Conservation (phyloP, 2,113 vertebrate genomes). For the Oncorhynchus clarkii region DNA sequence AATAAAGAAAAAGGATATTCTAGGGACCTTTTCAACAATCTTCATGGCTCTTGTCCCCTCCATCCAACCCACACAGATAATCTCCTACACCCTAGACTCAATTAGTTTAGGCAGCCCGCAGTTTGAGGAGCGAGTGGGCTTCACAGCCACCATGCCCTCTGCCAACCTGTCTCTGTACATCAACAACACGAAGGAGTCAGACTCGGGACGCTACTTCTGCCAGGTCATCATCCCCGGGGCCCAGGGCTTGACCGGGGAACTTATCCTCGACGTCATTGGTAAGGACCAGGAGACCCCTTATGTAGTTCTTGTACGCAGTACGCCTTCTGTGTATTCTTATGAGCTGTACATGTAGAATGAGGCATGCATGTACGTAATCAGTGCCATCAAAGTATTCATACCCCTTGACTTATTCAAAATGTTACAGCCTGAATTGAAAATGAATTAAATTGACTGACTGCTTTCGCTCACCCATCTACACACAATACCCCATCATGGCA, state of each 20-base stretch:
- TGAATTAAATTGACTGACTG: too few relatives aligned
- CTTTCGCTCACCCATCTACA: too few relatives aligned
- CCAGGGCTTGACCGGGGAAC: not conserved
- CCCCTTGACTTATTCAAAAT: too few relatives aligned
- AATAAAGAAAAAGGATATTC: too few relatives aligned
- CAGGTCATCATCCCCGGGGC: conserved; percentile 59
- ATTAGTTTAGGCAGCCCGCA: conserved; percentile 27
- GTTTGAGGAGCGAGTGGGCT: conserved; percentile 66
- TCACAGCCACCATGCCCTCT: conserved; percentile 59
- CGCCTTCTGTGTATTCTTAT: too few relatives aligned
- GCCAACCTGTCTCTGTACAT: conserved; percentile 79
- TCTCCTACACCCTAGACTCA: conserved; percentile 62
- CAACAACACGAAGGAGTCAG: conserved; percentile 74
- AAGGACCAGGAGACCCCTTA: not conserved
- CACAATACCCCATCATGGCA: too few relatives aligned
- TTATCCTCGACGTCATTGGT: conserved; percentile 41
- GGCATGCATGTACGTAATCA: not conserved
- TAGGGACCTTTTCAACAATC: too few relatives aligned
- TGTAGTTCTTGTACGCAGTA: too few relatives aligned
- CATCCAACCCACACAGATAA: conserved; percentile 63
- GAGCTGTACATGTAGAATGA: not conserved
- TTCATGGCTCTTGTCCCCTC: not conserved
- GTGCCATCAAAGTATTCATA: too few relatives aligned
- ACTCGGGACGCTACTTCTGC: conserved; percentile 82
- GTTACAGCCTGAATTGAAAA: too few relatives aligned